Conservation (phyloP, 2,888 invertebrate genomes). For the Drosophila lutescens region DNA sequence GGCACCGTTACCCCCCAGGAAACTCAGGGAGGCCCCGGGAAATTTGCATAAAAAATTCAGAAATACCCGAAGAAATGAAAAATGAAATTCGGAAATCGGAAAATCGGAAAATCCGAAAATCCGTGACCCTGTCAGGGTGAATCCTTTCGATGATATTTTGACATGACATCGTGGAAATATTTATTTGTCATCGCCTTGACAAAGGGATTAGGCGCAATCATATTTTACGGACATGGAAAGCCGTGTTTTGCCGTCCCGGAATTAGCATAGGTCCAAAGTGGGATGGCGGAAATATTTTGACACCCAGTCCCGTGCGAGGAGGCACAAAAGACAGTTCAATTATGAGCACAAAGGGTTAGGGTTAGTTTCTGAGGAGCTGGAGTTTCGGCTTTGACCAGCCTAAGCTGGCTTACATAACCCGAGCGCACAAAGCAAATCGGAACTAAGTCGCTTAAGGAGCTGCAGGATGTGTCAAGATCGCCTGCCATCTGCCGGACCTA, state of each 20-base stretch:
- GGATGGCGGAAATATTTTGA: constrained; percentile 61
- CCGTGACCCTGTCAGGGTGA: constrained; percentile 16
- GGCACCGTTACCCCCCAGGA: constrained; percentile 50
- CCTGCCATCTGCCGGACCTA: constrained; percentile 19
- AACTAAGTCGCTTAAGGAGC: constrained; percentile 57
- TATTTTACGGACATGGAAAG: constrained; percentile 52
- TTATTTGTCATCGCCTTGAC: constrained; percentile 56
- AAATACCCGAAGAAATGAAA: constrained; percentile 32
- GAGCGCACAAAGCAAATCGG: constrained; percentile 53
- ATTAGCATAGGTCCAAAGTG: constrained; percentile 62
- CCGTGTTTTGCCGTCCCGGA: constrained; percentile 14
- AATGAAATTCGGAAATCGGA: constrained; percentile 13
- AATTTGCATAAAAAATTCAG: constrained; percentile 71
- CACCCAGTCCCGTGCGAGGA: constrained; percentile 39
- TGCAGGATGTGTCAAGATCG: constrained; percentile 6
- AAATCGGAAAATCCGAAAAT: constrained; percentile 12
- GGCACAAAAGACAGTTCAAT: constrained; percentile 46
- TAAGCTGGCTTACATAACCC: constrained; percentile 32
- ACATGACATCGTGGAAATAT: constrained; percentile 73
- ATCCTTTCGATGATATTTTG: constrained; percentile 54
- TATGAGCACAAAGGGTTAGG: constrained; percentile 44
- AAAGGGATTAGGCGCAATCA: constrained; percentile 67
- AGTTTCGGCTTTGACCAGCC: constrained; percentile 39
- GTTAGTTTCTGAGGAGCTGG: constrained; percentile 4
- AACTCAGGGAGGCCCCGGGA: neutral